Percentiles rank a stretch among this genome's conserved stretches.
Conservation (phyloP, 1,140 invertebrate species). For the Ips nitidus region DNA sequence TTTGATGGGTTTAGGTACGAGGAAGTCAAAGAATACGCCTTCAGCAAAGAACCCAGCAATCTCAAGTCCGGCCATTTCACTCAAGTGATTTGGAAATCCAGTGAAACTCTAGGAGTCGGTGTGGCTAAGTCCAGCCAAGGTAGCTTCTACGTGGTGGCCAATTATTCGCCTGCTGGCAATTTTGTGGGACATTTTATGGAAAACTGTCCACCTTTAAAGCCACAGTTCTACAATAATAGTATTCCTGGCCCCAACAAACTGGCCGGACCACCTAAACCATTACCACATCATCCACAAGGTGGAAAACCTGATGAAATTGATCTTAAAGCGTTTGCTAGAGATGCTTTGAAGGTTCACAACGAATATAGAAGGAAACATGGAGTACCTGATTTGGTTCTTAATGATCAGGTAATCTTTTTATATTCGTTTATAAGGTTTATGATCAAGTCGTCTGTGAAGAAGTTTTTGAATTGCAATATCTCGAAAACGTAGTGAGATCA, state of each 20-base stretch:
- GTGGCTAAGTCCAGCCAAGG: constrained; percentile 69
- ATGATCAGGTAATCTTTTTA: constrained; percentile 58
- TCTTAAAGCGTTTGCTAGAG: constrained; percentile 56
- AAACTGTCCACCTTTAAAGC: constrained; percentile 66
- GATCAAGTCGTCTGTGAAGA: no score
- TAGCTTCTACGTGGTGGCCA: constrained; percentile 78
- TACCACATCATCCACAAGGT: background rate
- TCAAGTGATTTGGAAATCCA: constrained; percentile 80
- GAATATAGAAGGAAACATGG: constrained; percentile 75
- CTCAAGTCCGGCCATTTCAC: constrained; percentile 72
- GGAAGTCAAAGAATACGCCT: constrained; percentile 62
- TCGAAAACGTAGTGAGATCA: no score
- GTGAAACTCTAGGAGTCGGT: constrained; percentile 75
- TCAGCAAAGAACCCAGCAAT: constrained; percentile 66
- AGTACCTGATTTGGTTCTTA: constrained; percentile 63
- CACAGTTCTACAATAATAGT: constrained; percentile 19
- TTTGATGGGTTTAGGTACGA: constrained; percentile 46
- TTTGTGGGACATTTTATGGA: constrained; percentile 73
- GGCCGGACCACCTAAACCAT: background rate
- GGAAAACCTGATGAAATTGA: constrained; percentile 19
- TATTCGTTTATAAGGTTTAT: no score
- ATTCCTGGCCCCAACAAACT: background rate
- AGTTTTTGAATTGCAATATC: no score
- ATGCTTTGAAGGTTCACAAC: constrained; percentile 75
- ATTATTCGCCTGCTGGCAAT: constrained; percentile 87